Evolutionary conservation across 1,140 invertebrate genomes (phyloP), one percentile per base, ranked within the genome.

Genomic region (Dicyema japonicum): DNA sequence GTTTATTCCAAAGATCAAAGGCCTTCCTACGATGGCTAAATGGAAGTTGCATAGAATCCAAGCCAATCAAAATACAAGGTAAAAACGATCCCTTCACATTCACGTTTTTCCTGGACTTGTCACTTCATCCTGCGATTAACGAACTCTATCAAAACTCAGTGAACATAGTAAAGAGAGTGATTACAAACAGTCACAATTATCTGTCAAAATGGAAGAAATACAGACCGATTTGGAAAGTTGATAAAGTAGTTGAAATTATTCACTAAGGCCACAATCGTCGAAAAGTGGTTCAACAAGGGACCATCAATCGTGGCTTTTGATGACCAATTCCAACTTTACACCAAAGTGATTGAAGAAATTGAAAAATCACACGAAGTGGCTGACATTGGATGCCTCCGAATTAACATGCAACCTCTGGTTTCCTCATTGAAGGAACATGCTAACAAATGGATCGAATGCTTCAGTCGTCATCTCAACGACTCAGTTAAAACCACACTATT

Each of bases 11-110:
- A 36, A 66, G 64, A 33, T 42, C 70, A 3, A 68, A 66, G 39
- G 36, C 50, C 4, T 71, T 76, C 43, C 57, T 65, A 0, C 60
- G 72, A 5, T 78, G 72, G 72, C 67, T 70, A 63, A 54, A 63
- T 32, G 62, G 63, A n/a, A 69, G 65, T 7, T 76, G 72, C 42
- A 40, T 69, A 0, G 58, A 63, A 17, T 67, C 63, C 33, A 51
- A 60, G 18, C 60, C 62, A 5, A 57, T 64, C 29, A 57, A 57
- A 32, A 29, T 57, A 38, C 38, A 49, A 22, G 38, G 60, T 22
- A 45, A 51, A 18, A 50, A 50, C 33, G 57, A 59, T 50, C 59
- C 41, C 46, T 62, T 44, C 55, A 49, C 42, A 39, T 63, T 40
- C 60, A 66, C 48, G 1, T 75, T 65, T 43, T 72, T 64, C 35